Base-by-base conservation (phyloP, 2,888 invertebrate genomes). In the Dryocosmus kuriphilus region DNA sequence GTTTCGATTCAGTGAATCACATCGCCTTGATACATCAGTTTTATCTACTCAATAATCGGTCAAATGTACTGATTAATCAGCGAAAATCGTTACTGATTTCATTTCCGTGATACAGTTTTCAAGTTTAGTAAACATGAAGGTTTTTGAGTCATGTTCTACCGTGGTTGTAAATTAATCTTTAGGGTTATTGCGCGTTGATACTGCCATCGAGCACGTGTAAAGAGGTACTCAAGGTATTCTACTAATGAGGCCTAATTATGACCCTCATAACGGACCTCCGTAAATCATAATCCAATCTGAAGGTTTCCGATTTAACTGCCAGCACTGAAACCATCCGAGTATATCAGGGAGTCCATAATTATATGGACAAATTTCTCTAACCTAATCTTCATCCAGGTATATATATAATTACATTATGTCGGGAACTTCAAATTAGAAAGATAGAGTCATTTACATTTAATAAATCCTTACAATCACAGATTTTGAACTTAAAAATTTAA, bases 201-300 rank as follows among this genome's bases (percentile, higher is more conserved):
- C 16, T 57, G 38, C 41, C 65, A 65, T 65, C 35, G 35, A 65
- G 57, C 57, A 57, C 57, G 38, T 38, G 65, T 63, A 65, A 65
- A 24, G 38, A 38, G n/a, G 65, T 22, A 24, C 65, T 65, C 38
- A 38, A 65, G 38, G 65, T 22, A 38, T 22, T n/a, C 24, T 65
- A 35, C 38, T 38, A 65, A 65, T 65, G 38, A 65, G 5, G 32
- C 65, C 65, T n/a, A 65, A 65, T 65, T 38, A 24, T 22, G 5
- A 41, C 14, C 65, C 41, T 24, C 41, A 8, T 24, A 7, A 57
- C 24, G 24, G 57, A 7, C 24, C 57, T 19, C 24, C 57, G 24
- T 57, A 57, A 24, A 57, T 57, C 57, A 57, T 57, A 57, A 57
- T 57, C 24, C 57, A 57, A 57, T 57, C 14, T 14, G 57, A 57